Evolutionary conservation across 2,113 vertebrate species (phyloP), one percentile per base, ranked within the genome.

Genomic region (Agapornis roseicollis): DNA sequence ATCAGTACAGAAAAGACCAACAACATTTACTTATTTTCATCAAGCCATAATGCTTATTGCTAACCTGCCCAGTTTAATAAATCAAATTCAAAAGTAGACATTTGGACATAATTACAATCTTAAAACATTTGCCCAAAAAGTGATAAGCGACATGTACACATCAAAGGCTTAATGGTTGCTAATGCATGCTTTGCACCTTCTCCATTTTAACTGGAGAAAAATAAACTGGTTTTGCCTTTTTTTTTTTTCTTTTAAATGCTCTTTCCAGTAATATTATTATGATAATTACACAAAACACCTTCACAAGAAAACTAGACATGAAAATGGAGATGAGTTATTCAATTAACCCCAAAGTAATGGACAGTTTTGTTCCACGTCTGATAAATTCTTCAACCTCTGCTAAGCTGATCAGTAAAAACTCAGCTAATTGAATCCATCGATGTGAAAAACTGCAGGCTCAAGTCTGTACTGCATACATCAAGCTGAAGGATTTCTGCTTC

Each of bases 381-480:
- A 98, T 93, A 93, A 97, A 97, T 97, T 95, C 96, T 97, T 96
- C 93, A 93, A 80, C 87, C 76, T 97, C 92, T 89, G 94, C 86
- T 90, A 96, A 71, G 61, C 13, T 97, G 97, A 98, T 98, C 95
- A 97, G 96, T 96, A 97, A 97, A 98, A 98, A 50, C 80, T 73
- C 35, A 33, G 88, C 96, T 97, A 98, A 98, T 98, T 97, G 96
- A 98, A 98, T 97, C 95, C 97, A 98, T 96, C 16, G 94, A 97
- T 85, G 96, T 92, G 96, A 97, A 97, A 98, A 98, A 97, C 95
- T 96, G 96, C 97, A 98, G 97, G 95, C 97, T 97, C 90, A 94
- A 91, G 91, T 97, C 93, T 97, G 94, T 96, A 91, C 94, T 87
- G 90, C 97, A 98, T 97, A 97, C 96, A 98, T 98, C 98, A 98